Conservation (phyloP, 2,797 vertebrate species). For the Girardinus metallicus region DNA sequence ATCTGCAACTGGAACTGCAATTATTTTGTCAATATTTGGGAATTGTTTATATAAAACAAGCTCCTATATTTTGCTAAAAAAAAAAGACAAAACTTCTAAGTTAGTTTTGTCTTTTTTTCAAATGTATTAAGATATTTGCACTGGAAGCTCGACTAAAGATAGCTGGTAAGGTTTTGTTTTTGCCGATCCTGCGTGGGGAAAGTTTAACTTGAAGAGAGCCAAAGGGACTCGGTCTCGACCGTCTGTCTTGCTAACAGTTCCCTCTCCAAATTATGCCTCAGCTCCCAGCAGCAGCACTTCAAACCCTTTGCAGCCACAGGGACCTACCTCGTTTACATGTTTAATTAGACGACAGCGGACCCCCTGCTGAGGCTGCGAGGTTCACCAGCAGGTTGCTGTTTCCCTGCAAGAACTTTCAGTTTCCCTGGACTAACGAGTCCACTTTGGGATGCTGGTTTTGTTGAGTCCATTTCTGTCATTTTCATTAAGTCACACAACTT, state of each 20-base stretch:
- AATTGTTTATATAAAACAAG: too few relatives aligned
- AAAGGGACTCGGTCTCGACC: too few relatives aligned
- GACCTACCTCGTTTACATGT: conserved; percentile 17
- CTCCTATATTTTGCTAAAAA: too few relatives aligned
- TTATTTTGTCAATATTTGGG: too few relatives aligned
- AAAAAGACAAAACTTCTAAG: too few relatives aligned
- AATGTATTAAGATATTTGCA: too few relatives aligned
- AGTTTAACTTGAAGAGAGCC: neutral
- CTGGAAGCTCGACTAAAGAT: too few relatives aligned
- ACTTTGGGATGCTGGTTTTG: neutral
- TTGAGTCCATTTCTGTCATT: neutral
- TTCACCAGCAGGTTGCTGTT: conserved; percentile 30
- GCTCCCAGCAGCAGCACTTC: conserved; percentile 32
- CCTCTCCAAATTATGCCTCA: neutral
- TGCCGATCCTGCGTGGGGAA: neutral
- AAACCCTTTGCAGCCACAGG: conserved; percentile 30
- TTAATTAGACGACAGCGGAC: conserved; percentile 30
- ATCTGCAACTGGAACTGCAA: too few relatives aligned
- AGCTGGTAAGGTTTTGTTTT: too few relatives aligned
- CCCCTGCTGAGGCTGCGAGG: conserved; percentile 26
- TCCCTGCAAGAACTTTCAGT: conserved; percentile 30
- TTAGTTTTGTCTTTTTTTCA: too few relatives aligned
- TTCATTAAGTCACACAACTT: neutral
- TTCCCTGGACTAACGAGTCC: neutral
- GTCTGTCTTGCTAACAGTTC: neutral